Evolutionary conservation across 2,888 invertebrate species (phyloP), one percentile per base, ranked within the genome.

Genomic region (Dicyrtoma fusca): DNA sequence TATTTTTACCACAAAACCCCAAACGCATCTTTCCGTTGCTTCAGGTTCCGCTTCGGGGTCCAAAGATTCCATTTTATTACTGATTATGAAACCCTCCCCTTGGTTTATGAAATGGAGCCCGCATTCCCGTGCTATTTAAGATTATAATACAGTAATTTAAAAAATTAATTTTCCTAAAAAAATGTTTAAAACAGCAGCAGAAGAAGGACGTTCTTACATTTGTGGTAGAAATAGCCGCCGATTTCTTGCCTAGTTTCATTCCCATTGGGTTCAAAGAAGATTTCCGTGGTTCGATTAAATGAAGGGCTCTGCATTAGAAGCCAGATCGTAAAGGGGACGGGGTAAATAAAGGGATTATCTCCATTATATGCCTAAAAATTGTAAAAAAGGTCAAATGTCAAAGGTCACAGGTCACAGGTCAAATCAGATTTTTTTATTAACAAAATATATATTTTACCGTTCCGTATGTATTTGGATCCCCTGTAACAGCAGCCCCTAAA

Each of bases 71-170:
- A 73, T 23, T 21, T 75, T 62, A n/a, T 75, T 72, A 61, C 73
- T 76, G 0, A 80, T 70, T 59, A 78, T 78, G 47, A 76, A 77
- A 0, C 79, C 79, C 59, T 79, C 78, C 6, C 75, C 74, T 42
- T 74, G 72, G 66, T 78, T 80, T 1, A 80, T 17, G 55, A 80
- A 80, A 51, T 80, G 78, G 5, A 77, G 69, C 11, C 80, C 80
- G 69, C 80, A 80, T 51, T 77, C 74, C 25, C 72, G 69, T 14
- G 71, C 80, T 79, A 47, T 26, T 42, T 19, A 5, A 26, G 8
- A 23, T 13, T 25, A 42, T 68, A 26, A 49, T 25, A 42, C 49
- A 34, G 8, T 34, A 8, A 8, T 3, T 34, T 34, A 34, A 5
- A 34, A 34, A 34, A 34, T 34, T 34, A 5, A 8, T 34, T 3